A percentile compares a stretch with the other conserved stretches of the same genome.
phyloP scores from a whole-genome alignment of 1,140 invertebrate genomes.

The Drosophila rufa region DNA sequence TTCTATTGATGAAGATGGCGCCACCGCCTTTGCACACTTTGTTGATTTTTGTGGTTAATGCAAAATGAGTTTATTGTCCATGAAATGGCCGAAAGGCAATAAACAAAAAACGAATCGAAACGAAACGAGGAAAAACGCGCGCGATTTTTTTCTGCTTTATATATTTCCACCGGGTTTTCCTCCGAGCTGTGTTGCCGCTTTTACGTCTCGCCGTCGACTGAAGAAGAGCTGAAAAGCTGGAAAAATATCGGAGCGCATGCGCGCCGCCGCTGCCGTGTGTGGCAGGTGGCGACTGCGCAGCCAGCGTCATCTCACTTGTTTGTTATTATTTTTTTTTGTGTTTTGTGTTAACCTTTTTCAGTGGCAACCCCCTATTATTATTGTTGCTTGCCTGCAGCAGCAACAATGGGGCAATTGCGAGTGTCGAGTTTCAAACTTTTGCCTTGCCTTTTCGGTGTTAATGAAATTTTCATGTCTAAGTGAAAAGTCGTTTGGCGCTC shows the following conservation, averaged over 20 bases:
- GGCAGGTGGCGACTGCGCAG: constrained; percentile 38
- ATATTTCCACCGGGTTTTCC: constrained; percentile 10
- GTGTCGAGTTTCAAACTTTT: constrained; percentile 62
- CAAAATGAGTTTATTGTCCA: constrained; percentile 66
- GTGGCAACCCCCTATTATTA: constrained; percentile 36
- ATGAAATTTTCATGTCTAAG: constrained; percentile 67
- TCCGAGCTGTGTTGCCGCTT: constrained; percentile 60
- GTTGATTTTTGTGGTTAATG: constrained; percentile 73
- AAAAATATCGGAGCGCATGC: constrained; percentile 42
- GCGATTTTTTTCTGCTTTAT: constrained; percentile 14
- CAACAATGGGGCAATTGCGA: constrained; percentile 46
- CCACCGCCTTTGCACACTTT: constrained; percentile 61
- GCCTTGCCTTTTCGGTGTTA: constrained; percentile 37
- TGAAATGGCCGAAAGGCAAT: constrained; percentile 50
- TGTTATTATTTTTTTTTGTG: constrained; percentile 31
- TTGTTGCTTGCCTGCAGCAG: constrained; percentile 3
- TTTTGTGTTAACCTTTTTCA: constrained; percentile 51
- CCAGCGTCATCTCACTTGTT: constrained; percentile 34
- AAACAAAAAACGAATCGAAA: constrained; percentile 5
- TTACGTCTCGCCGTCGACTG: constrained; percentile 67
- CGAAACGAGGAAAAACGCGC: constrained; percentile 39
- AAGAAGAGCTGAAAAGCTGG: constrained; percentile 20
- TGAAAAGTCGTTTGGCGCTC: constrained; percentile 69
- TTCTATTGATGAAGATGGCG: constrained; percentile 48
- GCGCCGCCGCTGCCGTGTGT: constrained; percentile 25